phyloP scores from a whole-genome alignment of 2,797 vertebrate species.

The Graptemys geographica region DNA sequence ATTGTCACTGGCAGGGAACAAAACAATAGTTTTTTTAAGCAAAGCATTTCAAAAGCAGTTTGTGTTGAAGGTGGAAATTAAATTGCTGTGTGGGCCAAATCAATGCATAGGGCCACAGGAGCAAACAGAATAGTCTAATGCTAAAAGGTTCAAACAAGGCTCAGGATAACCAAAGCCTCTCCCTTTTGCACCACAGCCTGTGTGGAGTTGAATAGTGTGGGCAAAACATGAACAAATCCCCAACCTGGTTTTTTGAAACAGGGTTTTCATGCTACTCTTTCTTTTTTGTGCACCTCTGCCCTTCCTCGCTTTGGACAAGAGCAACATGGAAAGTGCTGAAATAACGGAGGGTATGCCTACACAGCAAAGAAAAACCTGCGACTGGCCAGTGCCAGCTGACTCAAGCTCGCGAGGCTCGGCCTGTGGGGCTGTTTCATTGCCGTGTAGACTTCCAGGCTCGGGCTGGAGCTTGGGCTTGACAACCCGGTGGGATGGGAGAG shows the following conservation, averaged over 20 bases:
- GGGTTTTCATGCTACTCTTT: neutral
- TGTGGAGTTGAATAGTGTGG: neutral
- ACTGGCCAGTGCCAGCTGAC: neutral
- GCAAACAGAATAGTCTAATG: neutral
- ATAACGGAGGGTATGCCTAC: neutral
- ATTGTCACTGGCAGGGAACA: accelerated
- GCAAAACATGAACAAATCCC: conserved; percentile 57
- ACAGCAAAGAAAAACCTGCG: neutral
- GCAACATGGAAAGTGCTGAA: conserved; percentile 56
- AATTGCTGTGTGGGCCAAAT: neutral
- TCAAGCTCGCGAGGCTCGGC: neutral
- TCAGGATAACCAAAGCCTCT: neutral
- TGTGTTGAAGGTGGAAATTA: neutral
- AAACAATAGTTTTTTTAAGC: neutral
- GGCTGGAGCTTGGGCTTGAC: no score
- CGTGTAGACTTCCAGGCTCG: neutral
- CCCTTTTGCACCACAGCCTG: neutral
- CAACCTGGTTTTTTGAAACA: conserved; percentile 48
- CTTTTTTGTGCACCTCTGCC: conserved; percentile 31
- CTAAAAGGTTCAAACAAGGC: neutral
- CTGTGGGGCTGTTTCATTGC: neutral
- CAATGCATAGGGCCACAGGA: neutral
- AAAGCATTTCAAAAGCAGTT: neutral
- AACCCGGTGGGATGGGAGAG: no score
- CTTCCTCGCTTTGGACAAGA: conserved; percentile 43